Percentiles rank a stretch among this genome's conserved stretches.
phyloP scores from a whole-genome alignment of 1,140 invertebrate genomes.

The Orchesella cincta region DNA sequence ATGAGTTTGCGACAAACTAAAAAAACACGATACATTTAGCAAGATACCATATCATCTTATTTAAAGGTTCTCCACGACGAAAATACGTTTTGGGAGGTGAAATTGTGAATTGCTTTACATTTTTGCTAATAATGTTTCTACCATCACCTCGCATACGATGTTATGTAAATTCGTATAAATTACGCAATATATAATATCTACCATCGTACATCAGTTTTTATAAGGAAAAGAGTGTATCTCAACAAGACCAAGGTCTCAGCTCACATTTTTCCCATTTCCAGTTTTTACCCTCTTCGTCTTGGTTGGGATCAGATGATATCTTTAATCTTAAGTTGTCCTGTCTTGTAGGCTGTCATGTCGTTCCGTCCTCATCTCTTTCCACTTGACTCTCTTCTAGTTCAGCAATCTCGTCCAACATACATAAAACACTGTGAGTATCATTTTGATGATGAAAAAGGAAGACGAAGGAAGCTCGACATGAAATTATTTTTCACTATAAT shows the following conservation, averaged over 20 bases:
- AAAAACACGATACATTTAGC: no score
- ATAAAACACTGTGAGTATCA: no score
- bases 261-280: conserved; percentile 15
- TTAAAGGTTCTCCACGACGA: no score
- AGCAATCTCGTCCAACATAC: background rate
- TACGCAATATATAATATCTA: no score
- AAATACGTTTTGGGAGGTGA: no score
- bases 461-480: background rate
- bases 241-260: background rate
- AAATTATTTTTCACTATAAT: conserved; percentile 25
- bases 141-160: no score
- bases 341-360: conserved; percentile 19
- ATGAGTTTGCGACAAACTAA: background rate
- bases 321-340: conserved; percentile 23
- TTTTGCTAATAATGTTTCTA: no score
- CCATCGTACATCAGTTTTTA: no score
- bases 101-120: no score
- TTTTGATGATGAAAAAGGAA: conserved; percentile 23
- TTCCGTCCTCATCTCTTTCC: background rate
- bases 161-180: no score
- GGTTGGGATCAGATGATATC: conserved; percentile 3
- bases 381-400: background rate
- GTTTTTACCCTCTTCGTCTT: background rate
- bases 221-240: no score
- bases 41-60: no score